Evolutionary conservation across 1,140 invertebrate species (phyloP), one percentile per base, ranked within the genome.

Genomic region (Globodera ellingtonae): DNA sequence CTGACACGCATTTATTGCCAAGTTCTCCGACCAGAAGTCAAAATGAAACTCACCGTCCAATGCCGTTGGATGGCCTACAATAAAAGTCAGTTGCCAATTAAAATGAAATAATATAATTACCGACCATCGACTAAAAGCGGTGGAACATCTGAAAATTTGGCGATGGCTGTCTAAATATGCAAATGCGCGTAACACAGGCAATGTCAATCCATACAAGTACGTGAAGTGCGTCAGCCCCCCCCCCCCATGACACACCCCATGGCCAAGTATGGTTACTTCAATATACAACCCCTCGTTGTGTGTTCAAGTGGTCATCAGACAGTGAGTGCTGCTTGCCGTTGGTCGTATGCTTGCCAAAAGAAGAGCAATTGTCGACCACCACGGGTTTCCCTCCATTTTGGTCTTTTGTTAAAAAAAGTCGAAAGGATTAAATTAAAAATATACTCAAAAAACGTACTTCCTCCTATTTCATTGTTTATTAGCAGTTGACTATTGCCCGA

Each of bases 71-170:
- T 82, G 50, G 56, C 73, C 56, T 62, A 62, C 13, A 62, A 62
- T 15, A 62, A 18, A 24, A 35, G 35, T 35, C 35, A 35, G 35
- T 35, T 35, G 35, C 35, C 35, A 35, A n/a, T n/a, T n/a, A n/a
- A 62, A 62, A 18, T 18, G 5, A 62, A 15, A n/a, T 18, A 18
- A 18, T 62, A n/a, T n/a, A n/a, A 62, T 3, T 18, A 62, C 56
- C 15, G 18, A 62, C 56, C 74, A 62, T 84, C 83, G 4, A 84
- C 83, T 18, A 84, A 35, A 44, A 84, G 44, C 6, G 83, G 83
- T 0, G 83, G 83, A 47, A 85, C 85, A 71, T 84, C 85, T 13
- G 83, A 84, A 44, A 84, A 84, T 81, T 86, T 76, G 48, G 84
- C 73, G n/a, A 84, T 72, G 35, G 62, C 46, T 21, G 81, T 65